Percentiles rank a stretch among this genome's conserved stretches.
These are phyloP conservation scores for Patella ulyssiponensis DNA, from an alignment of 2,888 invertebrate species.

Conservation along the genomic window DNA sequence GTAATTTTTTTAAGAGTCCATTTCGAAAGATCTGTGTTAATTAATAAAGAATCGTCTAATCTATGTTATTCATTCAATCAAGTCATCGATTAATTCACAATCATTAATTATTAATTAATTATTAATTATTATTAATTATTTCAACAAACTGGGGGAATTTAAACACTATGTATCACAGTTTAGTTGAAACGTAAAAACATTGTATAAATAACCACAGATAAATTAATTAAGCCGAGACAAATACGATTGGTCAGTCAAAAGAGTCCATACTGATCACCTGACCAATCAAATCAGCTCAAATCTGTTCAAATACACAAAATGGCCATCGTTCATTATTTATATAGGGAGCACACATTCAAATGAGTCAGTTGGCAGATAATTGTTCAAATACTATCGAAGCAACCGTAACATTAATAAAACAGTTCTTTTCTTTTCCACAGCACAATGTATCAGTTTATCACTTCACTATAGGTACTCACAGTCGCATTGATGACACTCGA, in stretches of 20 bases:
- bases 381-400: too few species aligned
- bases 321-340: too few species aligned
- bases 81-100: too few species aligned
- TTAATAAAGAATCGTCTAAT: too few species aligned
- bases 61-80: too few species aligned
- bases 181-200: not conserved
- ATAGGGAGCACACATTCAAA: too few species aligned
- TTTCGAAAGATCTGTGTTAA: too few species aligned
- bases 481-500: not conserved
- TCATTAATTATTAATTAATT: too few species aligned
- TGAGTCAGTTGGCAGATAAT: too few species aligned
- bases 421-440: too few species aligned
- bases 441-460: not conserved
- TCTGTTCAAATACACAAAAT: not conserved
- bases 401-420: too few species aligned
- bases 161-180: slow-evolving; percentile 7
- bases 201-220: not conserved
- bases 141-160: not conserved
- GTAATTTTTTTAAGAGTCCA: too few species aligned
- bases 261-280: not conserved
- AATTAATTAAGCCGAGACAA: slow-evolving; percentile 1
- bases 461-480: not conserved
- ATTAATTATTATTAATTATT: not conserved
- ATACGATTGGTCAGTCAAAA: slow-evolving; percentile 7
- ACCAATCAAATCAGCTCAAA: slow-evolving; percentile 4